Conservation (phyloP, 2,797 vertebrate species). For the Urosaurus nigricauda region DNA sequence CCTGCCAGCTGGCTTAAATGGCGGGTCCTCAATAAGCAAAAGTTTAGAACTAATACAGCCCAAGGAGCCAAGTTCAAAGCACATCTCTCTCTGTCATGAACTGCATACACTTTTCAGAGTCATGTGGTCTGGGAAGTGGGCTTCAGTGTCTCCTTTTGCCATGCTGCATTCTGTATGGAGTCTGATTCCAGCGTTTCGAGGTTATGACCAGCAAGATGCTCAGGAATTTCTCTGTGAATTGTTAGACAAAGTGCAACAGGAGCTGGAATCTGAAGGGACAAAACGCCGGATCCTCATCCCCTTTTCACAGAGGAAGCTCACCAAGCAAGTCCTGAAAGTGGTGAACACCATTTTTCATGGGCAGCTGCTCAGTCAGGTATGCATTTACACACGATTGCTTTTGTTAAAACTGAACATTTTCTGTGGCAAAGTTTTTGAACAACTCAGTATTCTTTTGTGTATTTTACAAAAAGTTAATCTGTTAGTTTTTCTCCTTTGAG, state of each 20-base stretch:
- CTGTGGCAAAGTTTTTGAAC: neutral
- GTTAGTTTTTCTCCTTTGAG: neutral
- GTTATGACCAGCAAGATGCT: constrained; percentile 98
- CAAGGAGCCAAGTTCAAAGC: constrained; percentile 94
- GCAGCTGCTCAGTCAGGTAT: constrained; percentile 98
- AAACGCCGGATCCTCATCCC: constrained; percentile 94
- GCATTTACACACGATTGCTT: constrained; percentile 50
- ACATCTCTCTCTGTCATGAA: constrained; percentile 98
- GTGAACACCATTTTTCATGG: constrained; percentile 99
- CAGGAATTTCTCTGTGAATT: constrained; percentile 99
- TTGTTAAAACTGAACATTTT: neutral
- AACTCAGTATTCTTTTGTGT: neutral
- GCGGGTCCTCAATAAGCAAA: constrained; percentile 79
- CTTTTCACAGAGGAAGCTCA: constrained; percentile 96
- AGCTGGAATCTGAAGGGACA: constrained; percentile 94
- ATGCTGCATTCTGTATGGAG: constrained; percentile 99
- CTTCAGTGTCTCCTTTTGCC: constrained; percentile 96
- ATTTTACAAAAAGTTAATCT: neutral
- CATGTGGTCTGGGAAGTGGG: constrained; percentile 99
- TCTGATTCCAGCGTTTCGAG: constrained; percentile 96
- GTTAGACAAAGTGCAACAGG: constrained; percentile 98
- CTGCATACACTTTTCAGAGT: constrained; percentile 98
- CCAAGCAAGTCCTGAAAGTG: constrained; percentile 98
- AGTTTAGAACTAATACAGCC: constrained; percentile 91
- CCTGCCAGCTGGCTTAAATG: constrained; percentile 79